Conservation (phyloP, 2,113 vertebrate genomes). For the Silurus glanis region DNA sequence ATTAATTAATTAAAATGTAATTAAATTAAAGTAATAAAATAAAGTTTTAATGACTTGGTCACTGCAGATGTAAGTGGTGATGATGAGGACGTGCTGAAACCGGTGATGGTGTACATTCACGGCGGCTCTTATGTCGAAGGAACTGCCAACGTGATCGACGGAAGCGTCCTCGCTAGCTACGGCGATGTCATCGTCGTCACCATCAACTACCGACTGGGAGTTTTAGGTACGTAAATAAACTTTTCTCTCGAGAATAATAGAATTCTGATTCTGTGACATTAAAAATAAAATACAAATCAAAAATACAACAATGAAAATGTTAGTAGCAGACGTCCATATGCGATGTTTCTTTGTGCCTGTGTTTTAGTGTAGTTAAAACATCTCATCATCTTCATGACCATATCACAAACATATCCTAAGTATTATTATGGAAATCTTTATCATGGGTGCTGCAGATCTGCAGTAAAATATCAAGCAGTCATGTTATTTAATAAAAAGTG, state of each 20-base stretch:
- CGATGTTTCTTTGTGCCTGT: too few species aligned
- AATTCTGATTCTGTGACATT: not conserved
- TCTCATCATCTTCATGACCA: not conserved
- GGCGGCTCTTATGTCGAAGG: constrained; percentile 95
- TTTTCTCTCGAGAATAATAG: not conserved
- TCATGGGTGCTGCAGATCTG: not conserved
- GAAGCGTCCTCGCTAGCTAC: constrained; percentile 90
- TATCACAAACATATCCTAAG: not conserved
- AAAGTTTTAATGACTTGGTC: not conserved
- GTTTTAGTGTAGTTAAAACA: not conserved
- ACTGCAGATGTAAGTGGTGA: constrained; percentile 59
- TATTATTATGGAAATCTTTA: not conserved
- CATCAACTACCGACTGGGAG: constrained; percentile 90
- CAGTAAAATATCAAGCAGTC: too few species aligned
- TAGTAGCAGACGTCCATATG: not conserved
- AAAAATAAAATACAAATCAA: not conserved
- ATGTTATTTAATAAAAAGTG: too few species aligned
- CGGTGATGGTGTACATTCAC: constrained; percentile 94
- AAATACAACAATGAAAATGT: too few species aligned
- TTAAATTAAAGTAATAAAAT: not conserved
- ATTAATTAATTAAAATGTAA: not conserved
- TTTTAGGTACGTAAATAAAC: constrained; percentile 78
- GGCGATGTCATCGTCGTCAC: constrained; percentile 94
- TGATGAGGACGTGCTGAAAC: constrained; percentile 86
- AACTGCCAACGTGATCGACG: constrained; percentile 94